Percentiles rank a stretch among this genome's conserved stretches.
These are phyloP conservation scores for Cataglyphis rosenhaueri DNA, from an alignment of 2,888 invertebrate species.

Conservation along the genomic window DNA sequence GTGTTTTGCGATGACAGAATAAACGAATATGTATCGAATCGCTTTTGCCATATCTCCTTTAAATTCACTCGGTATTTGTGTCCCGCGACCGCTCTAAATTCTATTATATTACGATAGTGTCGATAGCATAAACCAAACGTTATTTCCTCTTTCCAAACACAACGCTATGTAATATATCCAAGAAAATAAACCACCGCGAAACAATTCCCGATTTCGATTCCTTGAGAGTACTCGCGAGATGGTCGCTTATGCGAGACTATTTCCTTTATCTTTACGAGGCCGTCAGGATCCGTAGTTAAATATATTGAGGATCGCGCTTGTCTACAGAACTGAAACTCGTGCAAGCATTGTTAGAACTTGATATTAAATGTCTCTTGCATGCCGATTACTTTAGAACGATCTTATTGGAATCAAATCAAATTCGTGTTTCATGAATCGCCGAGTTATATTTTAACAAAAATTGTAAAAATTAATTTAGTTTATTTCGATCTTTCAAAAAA, in stretches of 20 bases:
- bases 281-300: constrained; percentile 59
- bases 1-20: neutral
- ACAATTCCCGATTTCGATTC: constrained; percentile 60
- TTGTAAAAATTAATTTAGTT: neutral
- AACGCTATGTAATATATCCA: constrained; percentile 58
- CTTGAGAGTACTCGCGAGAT: constrained; percentile 54
- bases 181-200: constrained; percentile 62
- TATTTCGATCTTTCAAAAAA: neutral
- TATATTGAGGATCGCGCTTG: constrained; percentile 53
- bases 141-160: constrained; percentile 46
- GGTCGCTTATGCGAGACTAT: constrained; percentile 63
- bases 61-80: neutral
- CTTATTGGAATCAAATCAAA: constrained; percentile 23
- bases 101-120: constrained; percentile 21
- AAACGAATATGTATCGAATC: constrained; percentile 11
- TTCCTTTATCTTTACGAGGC: constrained; percentile 66
- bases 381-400: neutral
- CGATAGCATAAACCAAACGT: constrained; percentile 62
- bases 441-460: neutral
- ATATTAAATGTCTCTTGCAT: constrained; percentile 17
- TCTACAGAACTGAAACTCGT: constrained; percentile 30
- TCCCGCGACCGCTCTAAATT: constrained; percentile 9
- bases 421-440: neutral
- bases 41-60: neutral
- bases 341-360: neutral